Percentiles rank a stretch among this genome's conserved stretches.
Evolutionary conservation across 1,140 invertebrate species (phyloP).

Genomic region (Dreissena polymorpha): DNA sequence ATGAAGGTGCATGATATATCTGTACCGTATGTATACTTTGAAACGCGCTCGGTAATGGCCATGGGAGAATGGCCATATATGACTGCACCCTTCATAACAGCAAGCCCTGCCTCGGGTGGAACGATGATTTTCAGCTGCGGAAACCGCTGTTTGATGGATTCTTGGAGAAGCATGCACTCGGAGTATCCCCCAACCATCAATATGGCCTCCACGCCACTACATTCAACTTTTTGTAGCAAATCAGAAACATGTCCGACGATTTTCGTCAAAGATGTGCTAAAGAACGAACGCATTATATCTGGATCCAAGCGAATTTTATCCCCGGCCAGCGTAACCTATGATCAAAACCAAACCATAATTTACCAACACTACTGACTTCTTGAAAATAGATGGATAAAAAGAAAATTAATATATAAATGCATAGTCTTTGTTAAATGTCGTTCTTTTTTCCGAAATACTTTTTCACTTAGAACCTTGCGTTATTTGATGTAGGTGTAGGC

Average conservation of each 20-base stretch:
- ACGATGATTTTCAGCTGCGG: not conserved
- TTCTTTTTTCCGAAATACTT: too few relatives aligned
- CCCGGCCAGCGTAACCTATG: not conserved
- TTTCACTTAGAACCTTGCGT: too few relatives aligned
- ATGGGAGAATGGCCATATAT: not conserved
- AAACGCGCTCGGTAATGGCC: not conserved
- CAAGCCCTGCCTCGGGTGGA: constrained; percentile 2
- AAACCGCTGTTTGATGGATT: not conserved
- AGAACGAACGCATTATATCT: not conserved
- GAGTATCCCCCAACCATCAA: constrained; percentile 25
- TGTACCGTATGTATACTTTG: not conserved
- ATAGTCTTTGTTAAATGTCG: too few relatives aligned
- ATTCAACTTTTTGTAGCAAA: not conserved
- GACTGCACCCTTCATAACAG: constrained; percentile 5
- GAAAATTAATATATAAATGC: too few relatives aligned
- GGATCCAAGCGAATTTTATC: not conserved
- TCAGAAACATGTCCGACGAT: not conserved
- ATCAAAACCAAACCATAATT: not conserved
- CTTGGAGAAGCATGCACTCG: constrained; percentile 6
- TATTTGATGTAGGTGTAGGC: too few relatives aligned
- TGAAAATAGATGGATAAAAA: too few relatives aligned
- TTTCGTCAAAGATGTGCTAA: not conserved
- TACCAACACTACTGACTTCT: not conserved
- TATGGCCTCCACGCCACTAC: not conserved
- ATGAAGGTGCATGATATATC: not conserved